Base-by-base conservation (phyloP, 2,888 invertebrate species). In the Euproctis similis region DNA sequence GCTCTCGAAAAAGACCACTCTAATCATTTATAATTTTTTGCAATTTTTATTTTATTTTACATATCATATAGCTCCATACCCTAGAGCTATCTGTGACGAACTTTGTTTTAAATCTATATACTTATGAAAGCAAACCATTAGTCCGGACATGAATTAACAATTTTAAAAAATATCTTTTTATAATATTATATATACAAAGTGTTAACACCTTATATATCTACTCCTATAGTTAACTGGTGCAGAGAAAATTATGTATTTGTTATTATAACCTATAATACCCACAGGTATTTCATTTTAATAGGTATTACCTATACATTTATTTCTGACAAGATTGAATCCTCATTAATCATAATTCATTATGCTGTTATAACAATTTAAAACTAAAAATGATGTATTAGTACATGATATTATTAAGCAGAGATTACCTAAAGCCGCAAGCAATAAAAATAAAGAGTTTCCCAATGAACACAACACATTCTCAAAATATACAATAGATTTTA, bases 31-130 rank as follows among this genome's bases (percentile, higher is more conserved):
- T 53, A 64, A 50, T 19, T 65, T 78, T 81, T 80, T 75, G 55
- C 69, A 69, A 71, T 77, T 80, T 81, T 82, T 77, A 70, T 72
- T 52, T 8, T 72, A 73, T 78, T 72, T 50, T 69, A 71, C 77
- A 78, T 71, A 80, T 63, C 72, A 61, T n/a, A 65, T 65, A 69
- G 71, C 82, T 73, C 77, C 42, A 51, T 61, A 54, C 56, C 57
- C 63, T 74, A 66, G 73, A 80, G 80, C 76, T 58, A 61, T 54
- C 58, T 56, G 67, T 76, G 76, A 80, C 82, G 78, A 78, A 72
- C 50, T 20, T 59, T 70, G 46, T 59, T 65, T 55, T 66, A 62
- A 60, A 60, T 65, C n/a, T 58, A 72, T 73, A 74, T 61, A 53
- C 59, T 59, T 62, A 63, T 69, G 70, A 74, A 78, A 76, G 74